Evolutionary conservation across 2,797 vertebrate genomes (phyloP).

Genomic region (Neosalanx taihuensis): DNA sequence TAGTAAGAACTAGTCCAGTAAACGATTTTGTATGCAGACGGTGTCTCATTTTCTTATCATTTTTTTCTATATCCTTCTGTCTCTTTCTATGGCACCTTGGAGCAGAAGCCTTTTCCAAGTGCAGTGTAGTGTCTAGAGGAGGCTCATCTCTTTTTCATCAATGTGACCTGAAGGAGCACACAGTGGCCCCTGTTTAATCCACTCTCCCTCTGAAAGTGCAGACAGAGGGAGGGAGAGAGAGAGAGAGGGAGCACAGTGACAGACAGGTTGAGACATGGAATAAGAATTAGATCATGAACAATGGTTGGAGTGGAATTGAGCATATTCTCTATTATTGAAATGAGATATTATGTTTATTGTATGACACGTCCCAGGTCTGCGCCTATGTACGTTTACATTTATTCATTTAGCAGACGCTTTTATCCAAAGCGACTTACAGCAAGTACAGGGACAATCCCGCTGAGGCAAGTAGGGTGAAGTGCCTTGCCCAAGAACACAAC

Average conservation of each 20-base stretch:
- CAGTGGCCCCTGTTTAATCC: conserved; percentile 27
- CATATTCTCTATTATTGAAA: too few relatives aligned
- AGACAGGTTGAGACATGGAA: neutral
- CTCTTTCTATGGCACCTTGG: neutral
- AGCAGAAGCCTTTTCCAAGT: conserved; percentile 17
- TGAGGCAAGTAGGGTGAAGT: too few relatives aligned
- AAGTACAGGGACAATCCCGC: too few relatives aligned
- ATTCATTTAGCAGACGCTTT: too few relatives aligned
- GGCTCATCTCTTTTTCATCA: conserved; percentile 36
- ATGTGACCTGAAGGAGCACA: conserved; percentile 27
- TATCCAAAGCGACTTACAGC: too few relatives aligned
- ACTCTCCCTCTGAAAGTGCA: conserved; percentile 14
- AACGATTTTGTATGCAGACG: neutral
- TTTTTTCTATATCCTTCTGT: neutral
- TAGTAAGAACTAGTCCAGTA: neutral
- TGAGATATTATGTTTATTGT: too few relatives aligned
- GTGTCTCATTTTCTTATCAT: neutral
- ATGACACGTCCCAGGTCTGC: too few relatives aligned
- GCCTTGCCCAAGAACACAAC: too few relatives aligned
- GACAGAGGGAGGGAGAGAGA: neutral
- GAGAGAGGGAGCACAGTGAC: neutral
- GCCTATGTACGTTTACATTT: too few relatives aligned
- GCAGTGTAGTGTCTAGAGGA: conserved; percentile 21
- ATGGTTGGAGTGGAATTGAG: neutral
- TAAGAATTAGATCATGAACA: neutral